Evolutionary conservation across 2,888 invertebrate genomes (phyloP).

Genomic region (Xestoiulus laeticollis): DNA sequence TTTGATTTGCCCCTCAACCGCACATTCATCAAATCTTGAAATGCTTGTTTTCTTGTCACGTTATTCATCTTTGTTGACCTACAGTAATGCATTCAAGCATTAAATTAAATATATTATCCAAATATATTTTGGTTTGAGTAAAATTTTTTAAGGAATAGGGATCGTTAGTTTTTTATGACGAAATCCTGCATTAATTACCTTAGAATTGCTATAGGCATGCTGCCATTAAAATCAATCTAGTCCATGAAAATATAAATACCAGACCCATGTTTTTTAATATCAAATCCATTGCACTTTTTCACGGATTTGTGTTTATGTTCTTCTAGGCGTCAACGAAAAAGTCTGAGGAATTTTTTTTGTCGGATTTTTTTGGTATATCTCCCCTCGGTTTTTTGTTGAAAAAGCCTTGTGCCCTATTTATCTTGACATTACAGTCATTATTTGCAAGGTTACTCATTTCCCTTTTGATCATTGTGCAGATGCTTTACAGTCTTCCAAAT

Average conservation of each 20-base stretch:
- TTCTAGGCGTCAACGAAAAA: background rate
- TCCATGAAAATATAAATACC: background rate
- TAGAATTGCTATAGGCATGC: background rate
- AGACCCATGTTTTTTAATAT: background rate
- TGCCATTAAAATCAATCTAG: background rate
- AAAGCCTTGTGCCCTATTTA: slow-evolving; percentile 41
- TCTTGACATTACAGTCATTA: slow-evolving; percentile 39
- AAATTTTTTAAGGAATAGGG: background rate
- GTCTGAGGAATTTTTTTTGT: background rate
- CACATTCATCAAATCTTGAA: no score
- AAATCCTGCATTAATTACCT: background rate
- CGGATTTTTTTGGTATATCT: background rate
- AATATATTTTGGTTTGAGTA: background rate
- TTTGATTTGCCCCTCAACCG: no score
- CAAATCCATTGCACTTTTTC: background rate
- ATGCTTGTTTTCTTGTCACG: no score
- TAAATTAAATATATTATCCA: background rate
- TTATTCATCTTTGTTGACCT: background rate
- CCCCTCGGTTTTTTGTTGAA: background rate
- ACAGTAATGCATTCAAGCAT: background rate
- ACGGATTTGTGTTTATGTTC: background rate
- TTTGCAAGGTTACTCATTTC: slow-evolving; percentile 4
- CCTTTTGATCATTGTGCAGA: slow-evolving; percentile 4
- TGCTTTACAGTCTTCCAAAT: background rate
- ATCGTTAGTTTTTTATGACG: background rate